These are phyloP conservation scores for Yponomeuta plumbellus DNA, from an alignment of 2,888 invertebrate species.

Conservation along the genomic window DNA sequence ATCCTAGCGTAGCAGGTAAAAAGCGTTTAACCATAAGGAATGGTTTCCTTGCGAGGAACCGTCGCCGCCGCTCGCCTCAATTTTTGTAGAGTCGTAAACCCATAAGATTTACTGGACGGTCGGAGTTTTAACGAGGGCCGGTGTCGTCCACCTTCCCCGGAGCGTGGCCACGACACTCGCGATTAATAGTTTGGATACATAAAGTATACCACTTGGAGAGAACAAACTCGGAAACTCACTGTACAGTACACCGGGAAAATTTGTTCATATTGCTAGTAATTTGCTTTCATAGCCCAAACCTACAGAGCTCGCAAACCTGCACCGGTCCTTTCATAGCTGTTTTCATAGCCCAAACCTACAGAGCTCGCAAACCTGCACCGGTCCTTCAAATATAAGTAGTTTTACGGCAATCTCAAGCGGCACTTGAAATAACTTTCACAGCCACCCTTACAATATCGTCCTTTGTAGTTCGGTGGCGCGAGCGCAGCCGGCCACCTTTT, in stretches of 20 bases:
- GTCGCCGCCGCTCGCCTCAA: slow-evolving; percentile 38
- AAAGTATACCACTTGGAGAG: slow-evolving; percentile 30
- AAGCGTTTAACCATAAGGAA: slow-evolving; percentile 5
- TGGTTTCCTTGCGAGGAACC: slow-evolving; percentile 11
- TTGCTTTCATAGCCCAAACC: neutral
- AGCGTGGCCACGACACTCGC: neutral
- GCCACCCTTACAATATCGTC: slow-evolving; percentile 16
- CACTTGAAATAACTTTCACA: slow-evolving; percentile 53
- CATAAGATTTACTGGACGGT: slow-evolving; percentile 66
- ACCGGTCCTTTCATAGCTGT: neutral
- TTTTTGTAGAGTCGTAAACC: slow-evolving; percentile 69
- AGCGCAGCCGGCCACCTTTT: neutral
- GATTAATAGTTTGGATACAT: neutral
- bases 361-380: neutral
- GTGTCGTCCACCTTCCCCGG: slow-evolving; percentile 39
- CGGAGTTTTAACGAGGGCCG: slow-evolving; percentile 64
- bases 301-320: neutral
- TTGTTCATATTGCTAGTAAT: neutral
- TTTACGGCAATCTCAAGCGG: slow-evolving; percentile 60
- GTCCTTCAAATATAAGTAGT: slow-evolving; percentile 48
- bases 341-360: neutral
- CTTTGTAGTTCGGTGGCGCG: slow-evolving; percentile 8
- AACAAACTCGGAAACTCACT: neutral
- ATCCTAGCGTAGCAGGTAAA: neutral
- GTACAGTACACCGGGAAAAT: neutral